Conservation (phyloP, 2,888 invertebrate species). For the Eulithis prunata region DNA sequence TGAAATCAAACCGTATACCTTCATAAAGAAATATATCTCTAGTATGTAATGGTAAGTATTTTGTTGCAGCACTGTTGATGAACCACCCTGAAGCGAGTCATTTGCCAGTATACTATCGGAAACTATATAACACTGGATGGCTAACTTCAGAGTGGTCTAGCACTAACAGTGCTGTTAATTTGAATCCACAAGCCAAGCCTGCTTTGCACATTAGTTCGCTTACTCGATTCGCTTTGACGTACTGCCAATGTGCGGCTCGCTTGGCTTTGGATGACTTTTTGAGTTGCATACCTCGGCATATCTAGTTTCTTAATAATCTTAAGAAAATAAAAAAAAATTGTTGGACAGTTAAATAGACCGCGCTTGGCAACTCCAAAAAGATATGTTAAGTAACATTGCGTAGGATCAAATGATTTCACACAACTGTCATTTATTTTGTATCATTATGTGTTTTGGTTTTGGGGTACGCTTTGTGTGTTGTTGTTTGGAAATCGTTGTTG, state of each 20-base stretch:
- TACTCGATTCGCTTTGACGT: constrained; percentile 25
- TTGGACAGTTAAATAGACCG: constrained; percentile 5
- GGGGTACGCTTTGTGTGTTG: constrained; percentile 26
- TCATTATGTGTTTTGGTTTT: constrained; percentile 24
- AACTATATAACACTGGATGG: background rate
- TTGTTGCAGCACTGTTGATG: background rate
- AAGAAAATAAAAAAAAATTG: background rate
- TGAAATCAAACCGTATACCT: no score
- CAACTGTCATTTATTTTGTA: constrained; percentile 4
- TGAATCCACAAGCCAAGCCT: constrained; percentile 49
- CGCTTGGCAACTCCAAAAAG: constrained; percentile 35
- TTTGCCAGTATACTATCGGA: background rate
- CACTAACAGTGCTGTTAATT: background rate
- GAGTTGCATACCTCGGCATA: constrained; percentile 43
- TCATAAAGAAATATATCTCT: no score
- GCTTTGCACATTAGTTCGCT: constrained; percentile 49
- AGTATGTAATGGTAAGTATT: background rate
- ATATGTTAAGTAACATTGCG: background rate
- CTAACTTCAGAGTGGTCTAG: constrained; percentile 7
- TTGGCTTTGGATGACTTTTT: constrained; percentile 52
- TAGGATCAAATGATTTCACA: background rate
- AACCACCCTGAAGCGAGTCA: background rate
- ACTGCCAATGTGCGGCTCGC: constrained; percentile 50
- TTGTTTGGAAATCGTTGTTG: constrained; percentile 24
- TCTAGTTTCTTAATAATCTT: background rate